Evolutionary conservation across 2,888 invertebrate genomes (phyloP).

Genomic region (Cacoxenus indagator): DNA sequence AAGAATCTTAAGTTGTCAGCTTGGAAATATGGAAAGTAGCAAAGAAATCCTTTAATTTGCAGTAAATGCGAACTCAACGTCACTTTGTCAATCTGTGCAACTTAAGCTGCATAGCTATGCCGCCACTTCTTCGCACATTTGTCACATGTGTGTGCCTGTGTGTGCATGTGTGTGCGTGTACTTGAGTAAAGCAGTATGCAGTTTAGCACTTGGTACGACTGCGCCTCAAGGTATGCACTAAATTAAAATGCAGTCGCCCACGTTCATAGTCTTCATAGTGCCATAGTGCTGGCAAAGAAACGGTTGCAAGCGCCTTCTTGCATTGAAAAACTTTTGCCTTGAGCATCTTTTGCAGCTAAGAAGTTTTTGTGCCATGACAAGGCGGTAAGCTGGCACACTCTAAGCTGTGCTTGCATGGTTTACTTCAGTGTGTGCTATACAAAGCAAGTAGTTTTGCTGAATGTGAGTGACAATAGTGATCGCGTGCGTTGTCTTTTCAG

Average conservation of each 20-base stretch:
- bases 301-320: conserved; percentile 32
- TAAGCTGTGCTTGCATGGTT: no score
- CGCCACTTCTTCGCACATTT: not conserved
- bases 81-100: conserved; percentile 40
- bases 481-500: no score
- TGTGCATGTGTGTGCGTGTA: conserved; percentile 18
- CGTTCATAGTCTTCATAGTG: conserved; percentile 2
- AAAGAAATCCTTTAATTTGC: conserved; percentile 63
- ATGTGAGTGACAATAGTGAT: no score
- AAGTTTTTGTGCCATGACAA: no score
- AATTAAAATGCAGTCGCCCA: conserved; percentile 59
- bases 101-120: conserved; percentile 1
- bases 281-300: conserved; percentile 28
- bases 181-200: not conserved
- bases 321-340: no score
- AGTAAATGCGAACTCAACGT: conserved; percentile 58
- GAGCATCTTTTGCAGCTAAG: no score
- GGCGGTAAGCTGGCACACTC: no score
- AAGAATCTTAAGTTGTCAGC: conserved; percentile 62
- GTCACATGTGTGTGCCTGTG: conserved; percentile 29
- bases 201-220: conserved; percentile 55
- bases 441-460: no score
- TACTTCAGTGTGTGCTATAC: no score
- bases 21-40: conserved; percentile 54
- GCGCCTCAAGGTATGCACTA: conserved; percentile 64